phyloP scores from a whole-genome alignment of 2,888 invertebrate species.

The Fissipunctia ypsillon region DNA sequence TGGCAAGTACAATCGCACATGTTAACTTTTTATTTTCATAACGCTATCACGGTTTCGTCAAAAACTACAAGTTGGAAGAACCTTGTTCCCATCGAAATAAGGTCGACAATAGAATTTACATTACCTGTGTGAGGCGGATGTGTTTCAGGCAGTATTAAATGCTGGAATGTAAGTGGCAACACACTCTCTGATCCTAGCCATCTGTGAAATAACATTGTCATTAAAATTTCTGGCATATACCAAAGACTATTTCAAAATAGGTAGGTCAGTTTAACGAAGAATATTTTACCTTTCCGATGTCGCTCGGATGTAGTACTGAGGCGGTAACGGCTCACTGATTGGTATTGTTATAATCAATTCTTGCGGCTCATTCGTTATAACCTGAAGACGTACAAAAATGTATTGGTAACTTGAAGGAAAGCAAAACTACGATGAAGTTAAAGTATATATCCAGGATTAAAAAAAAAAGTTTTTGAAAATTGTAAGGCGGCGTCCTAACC shows the following conservation, averaged over 20 bases:
- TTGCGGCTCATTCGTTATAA: slow-evolving; percentile 93
- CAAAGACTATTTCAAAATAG: too few species aligned
- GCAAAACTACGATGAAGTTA: too few species aligned
- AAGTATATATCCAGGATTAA: too few species aligned
- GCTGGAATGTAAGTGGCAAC: slow-evolving; percentile 93
- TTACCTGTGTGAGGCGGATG: slow-evolving; percentile 97
- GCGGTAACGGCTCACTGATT: slow-evolving; percentile 96
- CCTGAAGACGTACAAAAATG: too few species aligned
- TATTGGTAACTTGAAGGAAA: too few species aligned
- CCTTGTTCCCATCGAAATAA: not conserved
- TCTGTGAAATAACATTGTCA: slow-evolving; percentile 81
- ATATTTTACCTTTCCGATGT: slow-evolving; percentile 96
- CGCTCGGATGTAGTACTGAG: slow-evolving; percentile 97
- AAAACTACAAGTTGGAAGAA: too few species aligned
- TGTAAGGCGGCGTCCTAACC: too few species aligned
- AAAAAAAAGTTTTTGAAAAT: too few species aligned
- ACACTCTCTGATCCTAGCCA: slow-evolving; percentile 91
- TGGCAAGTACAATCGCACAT: not conserved
- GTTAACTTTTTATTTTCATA: not conserved
- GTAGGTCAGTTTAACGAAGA: too few species aligned
- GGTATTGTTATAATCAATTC: slow-evolving; percentile 98
- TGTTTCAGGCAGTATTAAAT: slow-evolving; percentile 96
- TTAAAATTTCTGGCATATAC: too few species aligned
- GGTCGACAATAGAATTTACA: not conserved
- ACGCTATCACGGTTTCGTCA: too few species aligned